These are phyloP conservation scores for Ammodytes dubius DNA, from an alignment of 2,113 vertebrate species.

Conservation along the genomic window DNA sequence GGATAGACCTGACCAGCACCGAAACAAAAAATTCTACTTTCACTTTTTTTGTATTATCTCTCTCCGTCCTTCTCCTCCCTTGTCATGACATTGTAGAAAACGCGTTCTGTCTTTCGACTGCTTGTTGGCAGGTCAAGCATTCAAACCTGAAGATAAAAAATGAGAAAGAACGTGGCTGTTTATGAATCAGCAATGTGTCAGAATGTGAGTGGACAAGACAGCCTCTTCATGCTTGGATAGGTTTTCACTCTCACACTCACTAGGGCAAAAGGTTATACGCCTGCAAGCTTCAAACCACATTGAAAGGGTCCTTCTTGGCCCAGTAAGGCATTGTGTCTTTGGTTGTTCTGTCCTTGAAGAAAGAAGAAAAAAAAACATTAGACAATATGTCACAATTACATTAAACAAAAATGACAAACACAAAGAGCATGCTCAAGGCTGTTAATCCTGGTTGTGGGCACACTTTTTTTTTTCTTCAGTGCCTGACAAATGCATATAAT, in stretches of 20 bases:
- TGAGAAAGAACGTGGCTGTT: conserved; percentile 26
- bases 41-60: conserved; percentile 10
- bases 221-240: conserved; percentile 67
- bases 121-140: conserved; percentile 38
- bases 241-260: conserved; percentile 64
- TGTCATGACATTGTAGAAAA: conserved; percentile 8
- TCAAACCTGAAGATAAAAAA: conserved; percentile 46
- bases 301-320: conserved; percentile 36
- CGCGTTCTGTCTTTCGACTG: conserved; percentile 14
- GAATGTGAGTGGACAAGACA: conserved; percentile 68
- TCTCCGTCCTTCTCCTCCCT: not conserved
- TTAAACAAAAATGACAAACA: conserved; percentile 16
- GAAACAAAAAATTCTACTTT: conserved; percentile 12
- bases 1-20: conserved; percentile 2
- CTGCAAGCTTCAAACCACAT: conserved; percentile 60
- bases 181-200: conserved; percentile 76
- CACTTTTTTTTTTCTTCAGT: not conserved
- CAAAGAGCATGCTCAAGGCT: not conserved
- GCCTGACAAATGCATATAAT: conserved; percentile 23
- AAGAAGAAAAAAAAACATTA: conserved; percentile 27
- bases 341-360: conserved; percentile 9
- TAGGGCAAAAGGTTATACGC: conserved; percentile 62
- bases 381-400: not conserved
- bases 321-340: conserved; percentile 51
- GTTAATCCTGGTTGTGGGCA: conserved; percentile 43